phyloP scores from a whole-genome alignment of 2,888 invertebrate species.

The Litoditis marina region DNA sequence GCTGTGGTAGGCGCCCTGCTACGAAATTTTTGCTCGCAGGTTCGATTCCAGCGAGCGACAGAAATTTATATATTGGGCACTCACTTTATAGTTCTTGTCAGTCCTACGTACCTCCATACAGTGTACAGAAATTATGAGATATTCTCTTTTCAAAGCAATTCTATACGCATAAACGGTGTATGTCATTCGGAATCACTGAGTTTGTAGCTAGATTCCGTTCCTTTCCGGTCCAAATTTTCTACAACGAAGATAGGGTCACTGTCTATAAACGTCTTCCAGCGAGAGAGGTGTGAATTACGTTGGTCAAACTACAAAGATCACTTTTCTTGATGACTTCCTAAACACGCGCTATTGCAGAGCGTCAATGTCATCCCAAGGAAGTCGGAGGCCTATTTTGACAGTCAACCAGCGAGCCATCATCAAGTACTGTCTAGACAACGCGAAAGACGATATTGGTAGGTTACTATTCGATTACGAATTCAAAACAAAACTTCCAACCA shows the following conservation, averaged over 20 bases:
- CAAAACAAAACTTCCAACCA: too few relatives aligned
- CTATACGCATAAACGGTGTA: too few relatives aligned
- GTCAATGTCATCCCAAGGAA: constrained; percentile 40
- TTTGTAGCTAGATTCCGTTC: too few relatives aligned
- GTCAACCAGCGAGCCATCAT: constrained; percentile 44
- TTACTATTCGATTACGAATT: background rate
- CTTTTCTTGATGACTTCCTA: background rate
- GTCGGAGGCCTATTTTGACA: constrained; percentile 38
- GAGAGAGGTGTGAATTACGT: background rate
- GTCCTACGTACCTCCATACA: background rate
- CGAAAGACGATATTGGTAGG: constrained; percentile 51
- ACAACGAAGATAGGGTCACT: too few relatives aligned
- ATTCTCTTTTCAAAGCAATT: background rate
- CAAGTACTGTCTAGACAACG: constrained; percentile 53
- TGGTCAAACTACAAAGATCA: background rate
- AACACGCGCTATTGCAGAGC: constrained; percentile 14
- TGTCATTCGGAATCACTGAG: too few relatives aligned
- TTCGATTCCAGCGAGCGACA: too few relatives aligned
- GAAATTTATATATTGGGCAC: too few relatives aligned
- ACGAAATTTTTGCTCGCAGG: too few relatives aligned
- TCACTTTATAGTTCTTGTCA: too few relatives aligned
- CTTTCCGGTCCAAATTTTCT: too few relatives aligned
- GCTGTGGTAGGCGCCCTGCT: too few relatives aligned
- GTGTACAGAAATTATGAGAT: background rate
- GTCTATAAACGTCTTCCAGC: too few relatives aligned